Evolutionary conservation across 1,140 invertebrate genomes (phyloP).

Genomic region (Aphelenchoides fujianensis): DNA sequence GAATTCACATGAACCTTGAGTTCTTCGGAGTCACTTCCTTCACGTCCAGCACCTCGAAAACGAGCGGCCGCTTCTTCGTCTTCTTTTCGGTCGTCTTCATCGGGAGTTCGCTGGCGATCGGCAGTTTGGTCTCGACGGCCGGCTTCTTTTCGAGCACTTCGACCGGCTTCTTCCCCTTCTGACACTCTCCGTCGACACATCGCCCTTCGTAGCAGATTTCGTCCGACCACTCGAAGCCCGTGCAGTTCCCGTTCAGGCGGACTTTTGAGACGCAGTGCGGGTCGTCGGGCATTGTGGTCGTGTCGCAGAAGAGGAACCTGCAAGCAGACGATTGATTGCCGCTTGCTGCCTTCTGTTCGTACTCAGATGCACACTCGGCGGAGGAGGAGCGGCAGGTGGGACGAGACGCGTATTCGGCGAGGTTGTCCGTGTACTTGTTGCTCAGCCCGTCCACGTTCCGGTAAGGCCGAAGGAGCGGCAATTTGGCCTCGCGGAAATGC

Average conservation of each 20-base stretch:
- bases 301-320: slow-evolving; percentile 59
- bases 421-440: slow-evolving; percentile 59
- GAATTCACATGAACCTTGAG: not conserved
- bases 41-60: not conserved
- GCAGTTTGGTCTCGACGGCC: no score
- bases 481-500: slow-evolving; percentile 35
- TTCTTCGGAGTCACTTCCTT: not conserved
- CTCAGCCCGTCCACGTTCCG: slow-evolving; percentile 55
- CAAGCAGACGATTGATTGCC: slow-evolving; percentile 23
- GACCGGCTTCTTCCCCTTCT: not conserved
- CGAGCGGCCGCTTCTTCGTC: not conserved
- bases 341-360: no score
- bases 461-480: slow-evolving; percentile 43
- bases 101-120: not conserved
- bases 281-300: slow-evolving; percentile 24
- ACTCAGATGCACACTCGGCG: slow-evolving; percentile 44
- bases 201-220: slow-evolving; percentile 42
- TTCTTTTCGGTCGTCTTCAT: not conserved
- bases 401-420: slow-evolving; percentile 58
- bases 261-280: slow-evolving; percentile 58
- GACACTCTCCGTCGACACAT: slow-evolving; percentile 33
- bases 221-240: slow-evolving; percentile 54
- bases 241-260: slow-evolving; percentile 49
- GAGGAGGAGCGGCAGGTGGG: slow-evolving; percentile 39
- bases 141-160: no score